Conservation (phyloP, 2,888 invertebrate genomes). For the Chrysomela aeneicollis region DNA sequence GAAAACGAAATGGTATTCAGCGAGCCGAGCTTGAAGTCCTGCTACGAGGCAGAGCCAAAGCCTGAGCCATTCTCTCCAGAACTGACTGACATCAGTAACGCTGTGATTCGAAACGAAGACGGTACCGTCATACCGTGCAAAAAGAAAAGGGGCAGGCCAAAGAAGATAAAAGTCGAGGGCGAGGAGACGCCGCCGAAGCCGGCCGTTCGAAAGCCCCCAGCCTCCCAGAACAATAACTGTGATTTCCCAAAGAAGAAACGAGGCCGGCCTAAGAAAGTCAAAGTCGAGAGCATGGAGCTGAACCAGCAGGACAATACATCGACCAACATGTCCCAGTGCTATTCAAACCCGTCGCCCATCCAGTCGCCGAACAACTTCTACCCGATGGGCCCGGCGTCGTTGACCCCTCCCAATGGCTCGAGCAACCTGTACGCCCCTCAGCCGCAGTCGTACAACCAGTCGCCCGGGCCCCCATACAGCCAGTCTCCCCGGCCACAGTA, state of each 20-base stretch:
- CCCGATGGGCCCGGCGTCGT: slow-evolving; percentile 57
- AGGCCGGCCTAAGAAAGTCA: slow-evolving; percentile 87
- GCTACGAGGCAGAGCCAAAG: slow-evolving; percentile 67
- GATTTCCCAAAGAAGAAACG: slow-evolving; percentile 86
- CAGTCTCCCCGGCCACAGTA: slow-evolving; percentile 51
- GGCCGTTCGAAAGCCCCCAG: slow-evolving; percentile 62
- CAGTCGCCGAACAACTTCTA: slow-evolving; percentile 64
- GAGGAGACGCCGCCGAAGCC: slow-evolving; percentile 68
- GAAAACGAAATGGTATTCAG: slow-evolving; percentile 88
- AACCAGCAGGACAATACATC: slow-evolving; percentile 58
- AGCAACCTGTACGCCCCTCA: slow-evolving; percentile 57
- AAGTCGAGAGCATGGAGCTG: slow-evolving; percentile 70
- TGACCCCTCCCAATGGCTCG: slow-evolving; percentile 58
- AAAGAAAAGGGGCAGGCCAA: slow-evolving; percentile 90
- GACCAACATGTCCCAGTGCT: slow-evolving; percentile 62
- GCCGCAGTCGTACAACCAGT: slow-evolving; percentile 52
- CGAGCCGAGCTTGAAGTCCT: slow-evolving; percentile 73
- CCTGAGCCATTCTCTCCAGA: slow-evolving; percentile 57
- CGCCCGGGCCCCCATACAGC: slow-evolving; percentile 54
- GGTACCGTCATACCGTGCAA: slow-evolving; percentile 76
- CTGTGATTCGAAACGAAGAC: slow-evolving; percentile 67
- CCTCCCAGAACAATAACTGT: slow-evolving; percentile 59
- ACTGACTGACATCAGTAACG: slow-evolving; percentile 63
- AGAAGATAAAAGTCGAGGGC: slow-evolving; percentile 79
- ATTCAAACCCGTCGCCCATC: slow-evolving; percentile 63